Evolutionary conservation across 2,888 invertebrate species (phyloP).

Genomic region (Mythimna lalbum): DNA sequence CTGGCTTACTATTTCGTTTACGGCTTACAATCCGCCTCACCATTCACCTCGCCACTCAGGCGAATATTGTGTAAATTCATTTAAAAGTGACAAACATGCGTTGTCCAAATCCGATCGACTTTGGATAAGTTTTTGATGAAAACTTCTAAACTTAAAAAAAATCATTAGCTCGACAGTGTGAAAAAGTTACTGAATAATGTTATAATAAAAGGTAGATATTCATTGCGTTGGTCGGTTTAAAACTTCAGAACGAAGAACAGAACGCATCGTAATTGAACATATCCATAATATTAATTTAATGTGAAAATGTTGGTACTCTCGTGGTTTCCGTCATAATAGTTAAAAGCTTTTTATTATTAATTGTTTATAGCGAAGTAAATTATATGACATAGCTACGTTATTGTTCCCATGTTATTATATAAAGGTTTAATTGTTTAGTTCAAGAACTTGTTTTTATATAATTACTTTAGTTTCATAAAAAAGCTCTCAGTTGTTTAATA

Average conservation of each 20-base stretch:
- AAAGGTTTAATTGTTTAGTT: background rate
- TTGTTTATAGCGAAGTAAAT: background rate
- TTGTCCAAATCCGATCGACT: too few relatives aligned
- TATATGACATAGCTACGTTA: background rate
- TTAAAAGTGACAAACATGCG: too few relatives aligned
- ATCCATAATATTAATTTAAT: conserved; percentile 6
- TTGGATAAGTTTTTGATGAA: too few relatives aligned
- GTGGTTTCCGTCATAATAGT: conserved; percentile 22
- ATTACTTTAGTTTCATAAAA: background rate
- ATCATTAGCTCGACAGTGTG: too few relatives aligned
- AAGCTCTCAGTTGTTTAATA: conserved; percentile 24
- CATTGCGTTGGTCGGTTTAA: too few relatives aligned
- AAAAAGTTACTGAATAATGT: too few relatives aligned
- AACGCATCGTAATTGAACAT: conserved; percentile 25
- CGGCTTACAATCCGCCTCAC: too few relatives aligned
- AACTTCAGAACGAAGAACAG: conserved; percentile 1
- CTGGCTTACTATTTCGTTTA: too few relatives aligned
- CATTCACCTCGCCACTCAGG: too few relatives aligned
- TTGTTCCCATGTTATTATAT: background rate
- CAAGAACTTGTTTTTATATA: background rate
- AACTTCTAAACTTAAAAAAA: too few relatives aligned
- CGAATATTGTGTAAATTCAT: too few relatives aligned
- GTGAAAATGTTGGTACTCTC: conserved; percentile 18
- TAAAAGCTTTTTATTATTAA: background rate
- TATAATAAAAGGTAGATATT: too few relatives aligned